These are phyloP conservation scores for Brachypteracias leptosomus DNA, from an alignment of 2,113 vertebrate species.

Conservation along the genomic window DNA sequence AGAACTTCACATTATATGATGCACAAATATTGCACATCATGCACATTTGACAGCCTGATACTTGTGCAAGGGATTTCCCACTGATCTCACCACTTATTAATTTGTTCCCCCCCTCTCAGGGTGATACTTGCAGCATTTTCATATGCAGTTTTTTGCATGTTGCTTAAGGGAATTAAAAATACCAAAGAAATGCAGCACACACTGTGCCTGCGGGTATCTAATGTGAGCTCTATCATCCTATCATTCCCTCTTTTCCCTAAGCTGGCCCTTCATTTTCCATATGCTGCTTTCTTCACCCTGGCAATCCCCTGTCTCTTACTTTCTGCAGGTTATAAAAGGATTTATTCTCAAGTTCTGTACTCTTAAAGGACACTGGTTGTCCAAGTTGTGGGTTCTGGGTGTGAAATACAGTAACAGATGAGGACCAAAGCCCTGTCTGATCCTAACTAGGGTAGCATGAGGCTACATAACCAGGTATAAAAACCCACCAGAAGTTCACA, in stretches of 20 bases:
- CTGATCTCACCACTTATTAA: neutral
- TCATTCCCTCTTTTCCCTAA: neutral
- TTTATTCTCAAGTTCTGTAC: neutral
- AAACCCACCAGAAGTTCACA: neutral
- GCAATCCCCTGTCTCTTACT: neutral
- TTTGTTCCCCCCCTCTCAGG: too few relatives aligned
- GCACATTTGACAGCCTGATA: neutral
- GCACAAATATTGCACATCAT: neutral
- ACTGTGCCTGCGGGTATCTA: neutral
- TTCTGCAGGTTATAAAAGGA: neutral
- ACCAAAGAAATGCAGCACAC: neutral
- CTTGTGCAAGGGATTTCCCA: neutral
- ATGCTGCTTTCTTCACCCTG: neutral
- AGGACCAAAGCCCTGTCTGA: neutral
- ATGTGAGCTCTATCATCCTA: accelerated
- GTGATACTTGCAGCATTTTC: neutral
- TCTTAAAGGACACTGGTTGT: neutral
- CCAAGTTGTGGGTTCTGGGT: neutral
- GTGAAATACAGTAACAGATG: neutral
- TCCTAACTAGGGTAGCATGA: neutral
- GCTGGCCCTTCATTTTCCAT: neutral
- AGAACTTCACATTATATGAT: neutral
- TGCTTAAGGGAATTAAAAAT: neutral
- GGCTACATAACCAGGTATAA: neutral
- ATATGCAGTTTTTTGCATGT: neutral